Conservation (phyloP, 1,140 invertebrate species). For the Acromyrmex echinatior region DNA sequence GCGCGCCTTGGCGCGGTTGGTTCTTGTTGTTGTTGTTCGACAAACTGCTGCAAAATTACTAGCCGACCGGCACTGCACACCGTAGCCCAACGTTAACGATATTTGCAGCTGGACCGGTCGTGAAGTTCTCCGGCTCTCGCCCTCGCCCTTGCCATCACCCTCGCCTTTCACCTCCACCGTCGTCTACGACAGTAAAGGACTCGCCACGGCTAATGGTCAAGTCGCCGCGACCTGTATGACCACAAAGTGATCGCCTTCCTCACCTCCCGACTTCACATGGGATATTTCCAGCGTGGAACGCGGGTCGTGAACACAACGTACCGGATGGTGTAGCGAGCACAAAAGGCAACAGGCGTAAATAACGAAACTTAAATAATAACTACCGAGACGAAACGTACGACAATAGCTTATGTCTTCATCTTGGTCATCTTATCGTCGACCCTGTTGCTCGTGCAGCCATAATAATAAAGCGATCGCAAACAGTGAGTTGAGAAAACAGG, state of each 20-base stretch:
- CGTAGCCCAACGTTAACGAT: conserved; percentile 81
- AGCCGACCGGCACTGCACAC: conserved; percentile 71
- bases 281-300: conserved; percentile 40
- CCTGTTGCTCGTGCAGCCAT: background rate
- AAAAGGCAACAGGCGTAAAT: background rate
- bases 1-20: conserved; percentile 73
- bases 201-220: conserved; percentile 82
- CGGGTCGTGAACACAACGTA: background rate
- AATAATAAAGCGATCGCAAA: conserved; percentile 41
- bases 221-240: conserved; percentile 80
- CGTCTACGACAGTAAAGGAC: conserved; percentile 75
- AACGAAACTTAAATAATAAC: conserved; percentile 20
- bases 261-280: conserved; percentile 73
- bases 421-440: background rate
- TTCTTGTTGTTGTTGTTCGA: conserved; percentile 79
- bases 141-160: conserved; percentile 56
- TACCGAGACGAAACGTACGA: background rate
- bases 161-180: conserved; percentile 26
- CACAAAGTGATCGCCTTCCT: conserved; percentile 83
- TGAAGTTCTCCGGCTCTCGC: conserved; percentile 77
- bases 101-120: conserved; percentile 81
- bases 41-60: conserved; percentile 83
- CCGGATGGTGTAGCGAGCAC: background rate
- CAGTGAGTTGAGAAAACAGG: background rate
- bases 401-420: background rate